These are phyloP conservation scores for Schizopygopsis malacanthus DNA, from an alignment of 2,797 vertebrate genomes.

Conservation along the genomic window DNA sequence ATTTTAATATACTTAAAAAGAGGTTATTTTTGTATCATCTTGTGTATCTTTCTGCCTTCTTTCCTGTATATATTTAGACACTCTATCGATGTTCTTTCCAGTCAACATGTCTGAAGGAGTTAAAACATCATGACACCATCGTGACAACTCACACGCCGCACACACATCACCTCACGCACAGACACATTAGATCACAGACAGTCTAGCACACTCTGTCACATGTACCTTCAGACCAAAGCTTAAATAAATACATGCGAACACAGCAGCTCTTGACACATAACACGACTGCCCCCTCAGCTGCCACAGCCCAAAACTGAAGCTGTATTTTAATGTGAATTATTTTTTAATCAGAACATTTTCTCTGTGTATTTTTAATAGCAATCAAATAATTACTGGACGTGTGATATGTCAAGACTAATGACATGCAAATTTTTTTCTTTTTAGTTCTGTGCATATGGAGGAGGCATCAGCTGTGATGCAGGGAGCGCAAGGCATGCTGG, in stretches of 20 bases:
- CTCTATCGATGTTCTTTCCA: conserved; percentile 29
- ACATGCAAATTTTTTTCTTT: conserved; percentile 55
- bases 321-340: not conserved
- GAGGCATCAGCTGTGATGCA: conserved; percentile 90
- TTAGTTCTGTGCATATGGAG: conserved; percentile 94
- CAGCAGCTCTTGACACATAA: not conserved
- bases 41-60: not conserved
- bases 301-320: not conserved
- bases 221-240: conserved; percentile 28
- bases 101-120: conserved; percentile 38
- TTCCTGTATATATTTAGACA: conserved; percentile 8
- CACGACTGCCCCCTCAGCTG: not conserved
- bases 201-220: conserved; percentile 48
- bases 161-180: conserved; percentile 37
- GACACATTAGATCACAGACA: conserved; percentile 43
- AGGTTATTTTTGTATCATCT: not conserved
- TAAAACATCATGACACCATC: conserved; percentile 34
- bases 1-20: not conserved
- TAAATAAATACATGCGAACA: conserved; percentile 14
- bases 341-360: not conserved
- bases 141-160: conserved; percentile 3
- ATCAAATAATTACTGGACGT: not conserved
- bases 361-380: not conserved
- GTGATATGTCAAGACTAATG: not conserved
- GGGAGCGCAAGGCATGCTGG: conserved; percentile 82